Evolutionary conservation across 2,888 invertebrate species (phyloP).

Genomic region (Epiblema foenella): DNA sequence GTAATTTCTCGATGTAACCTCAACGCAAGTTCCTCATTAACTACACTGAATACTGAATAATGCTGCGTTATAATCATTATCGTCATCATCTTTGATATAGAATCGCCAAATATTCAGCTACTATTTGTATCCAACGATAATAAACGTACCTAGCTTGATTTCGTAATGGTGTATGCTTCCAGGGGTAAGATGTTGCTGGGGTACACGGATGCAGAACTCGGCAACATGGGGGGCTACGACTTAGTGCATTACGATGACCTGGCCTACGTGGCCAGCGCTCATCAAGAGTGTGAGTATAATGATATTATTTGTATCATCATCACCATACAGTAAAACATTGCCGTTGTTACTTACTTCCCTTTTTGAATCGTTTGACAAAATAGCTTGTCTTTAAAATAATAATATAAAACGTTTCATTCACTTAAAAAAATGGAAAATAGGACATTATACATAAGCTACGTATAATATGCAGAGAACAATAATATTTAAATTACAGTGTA

Average conservation of each 20-base stretch:
- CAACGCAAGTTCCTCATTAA: no score
- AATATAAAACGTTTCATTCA: no score
- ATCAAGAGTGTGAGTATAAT: slow-evolving; percentile 96
- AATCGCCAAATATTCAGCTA: no score
- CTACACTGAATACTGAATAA: neutral
- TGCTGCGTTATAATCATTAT: neutral
- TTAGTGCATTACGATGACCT: slow-evolving; percentile 99
- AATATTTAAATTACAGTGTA: neutral
- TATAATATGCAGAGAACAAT: neutral
- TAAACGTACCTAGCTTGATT: neutral
- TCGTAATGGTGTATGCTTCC: slow-evolving; percentile 56
- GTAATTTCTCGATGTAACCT: no score
- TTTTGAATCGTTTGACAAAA: no score
- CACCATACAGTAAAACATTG: no score
- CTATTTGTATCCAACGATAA: neutral
- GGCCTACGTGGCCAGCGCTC: slow-evolving; percentile 98
- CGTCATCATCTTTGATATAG: no score
- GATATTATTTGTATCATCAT: no score
- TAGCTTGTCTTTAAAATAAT: no score
- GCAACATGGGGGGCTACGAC: slow-evolving; percentile 98
- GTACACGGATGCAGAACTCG: slow-evolving; percentile 95
- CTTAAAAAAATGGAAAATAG: no score
- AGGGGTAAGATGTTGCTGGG: slow-evolving; percentile 98
- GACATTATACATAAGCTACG: no score
- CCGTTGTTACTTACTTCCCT: no score